Percentiles rank a stretch among this genome's conserved stretches.
Evolutionary conservation across 1,140 invertebrate species (phyloP).

Genomic region (Pseudomyrmex sp.): DNA sequence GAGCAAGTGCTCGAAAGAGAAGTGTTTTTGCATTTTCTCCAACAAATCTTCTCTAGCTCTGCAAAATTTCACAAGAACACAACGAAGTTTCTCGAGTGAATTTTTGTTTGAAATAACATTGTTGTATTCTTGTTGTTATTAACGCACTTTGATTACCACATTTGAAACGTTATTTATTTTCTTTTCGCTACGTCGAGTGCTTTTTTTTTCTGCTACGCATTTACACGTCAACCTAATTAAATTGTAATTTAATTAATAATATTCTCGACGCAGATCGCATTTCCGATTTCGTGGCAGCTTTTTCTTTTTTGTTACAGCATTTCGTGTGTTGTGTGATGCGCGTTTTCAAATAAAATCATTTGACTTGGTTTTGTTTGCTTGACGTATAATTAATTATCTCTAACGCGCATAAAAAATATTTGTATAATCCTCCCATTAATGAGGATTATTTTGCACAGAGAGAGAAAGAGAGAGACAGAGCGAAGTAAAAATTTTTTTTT

Average conservation of each 20-base stretch:
- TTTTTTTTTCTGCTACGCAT: background rate
- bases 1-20: background rate
- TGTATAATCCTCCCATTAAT: constrained; percentile 1
- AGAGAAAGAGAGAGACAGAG: background rate
- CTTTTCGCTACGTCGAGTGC: no score
- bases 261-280: no score
- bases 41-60: background rate
- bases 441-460: background rate
- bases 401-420: constrained; percentile 8
- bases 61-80: no score
- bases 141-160: background rate
- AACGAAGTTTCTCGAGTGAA: no score
- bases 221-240: constrained; percentile 7
- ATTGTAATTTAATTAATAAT: constrained; percentile 3
- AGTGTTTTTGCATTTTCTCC: background rate
- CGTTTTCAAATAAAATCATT: no score
- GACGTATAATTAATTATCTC: background rate
- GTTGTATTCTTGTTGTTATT: background rate
- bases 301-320: no score
- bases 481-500: constrained; percentile 2
- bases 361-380: background rate
- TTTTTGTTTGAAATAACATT: no score
- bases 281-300: no score
- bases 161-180: constrained; percentile 15
- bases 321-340: no score